These are phyloP conservation scores for Mormoops blainvillei DNA, from an alignment of 2,113 vertebrate species.

Conservation along the genomic window DNA sequence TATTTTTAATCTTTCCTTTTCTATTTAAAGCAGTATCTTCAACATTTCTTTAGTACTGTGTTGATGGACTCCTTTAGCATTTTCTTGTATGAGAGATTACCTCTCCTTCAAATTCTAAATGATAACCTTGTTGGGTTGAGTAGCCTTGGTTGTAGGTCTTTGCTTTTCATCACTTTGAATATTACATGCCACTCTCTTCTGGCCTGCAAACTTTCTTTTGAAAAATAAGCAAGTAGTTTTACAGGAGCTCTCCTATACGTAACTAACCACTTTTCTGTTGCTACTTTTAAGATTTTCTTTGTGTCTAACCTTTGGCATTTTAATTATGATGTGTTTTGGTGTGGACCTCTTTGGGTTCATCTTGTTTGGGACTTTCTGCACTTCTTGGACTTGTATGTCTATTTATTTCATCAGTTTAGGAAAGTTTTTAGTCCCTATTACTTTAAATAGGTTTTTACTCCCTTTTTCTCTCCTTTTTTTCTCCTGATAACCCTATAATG, in stretches of 20 bases:
- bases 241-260: too few relatives aligned
- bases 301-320: not conserved
- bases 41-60: not conserved
- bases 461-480: too few relatives aligned
- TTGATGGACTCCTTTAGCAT: not conserved
- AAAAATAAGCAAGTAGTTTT: too few relatives aligned
- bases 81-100: too few relatives aligned
- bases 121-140: too few relatives aligned
- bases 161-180: too few relatives aligned
- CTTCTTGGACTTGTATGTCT: not conserved
- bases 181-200: too few relatives aligned
- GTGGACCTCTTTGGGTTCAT: not conserved
- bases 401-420: not conserved
- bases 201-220: too few relatives aligned
- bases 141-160: too few relatives aligned
- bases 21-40: not conserved
- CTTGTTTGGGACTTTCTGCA: not conserved
- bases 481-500: not conserved
- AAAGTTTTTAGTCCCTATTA: too few relatives aligned
- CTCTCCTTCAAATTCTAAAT: too few relatives aligned
- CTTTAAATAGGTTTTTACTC: too few relatives aligned
- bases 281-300: not conserved
- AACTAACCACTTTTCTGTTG: not conserved
- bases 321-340: not conserved
- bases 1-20: not conserved